Percentiles rank a stretch among this genome's conserved stretches.
Conservation (phyloP, 2,888 invertebrate species). For the Caenorhabditis virilis region DNA sequence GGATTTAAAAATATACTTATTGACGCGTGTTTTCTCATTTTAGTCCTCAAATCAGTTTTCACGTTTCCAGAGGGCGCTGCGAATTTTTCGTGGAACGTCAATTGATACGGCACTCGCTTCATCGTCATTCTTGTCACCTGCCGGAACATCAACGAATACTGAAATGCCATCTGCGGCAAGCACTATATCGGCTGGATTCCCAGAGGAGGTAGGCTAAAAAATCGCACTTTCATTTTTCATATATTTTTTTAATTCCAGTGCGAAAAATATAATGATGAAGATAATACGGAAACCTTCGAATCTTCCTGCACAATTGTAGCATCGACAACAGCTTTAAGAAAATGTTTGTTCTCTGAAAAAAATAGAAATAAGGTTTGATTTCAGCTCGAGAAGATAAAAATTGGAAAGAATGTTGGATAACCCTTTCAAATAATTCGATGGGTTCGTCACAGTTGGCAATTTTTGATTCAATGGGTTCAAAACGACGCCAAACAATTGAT, state of each 20-base stretch:
- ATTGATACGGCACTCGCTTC: slow-evolving; percentile 29
- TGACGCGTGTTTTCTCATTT: background rate
- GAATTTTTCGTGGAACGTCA: slow-evolving; percentile 29
- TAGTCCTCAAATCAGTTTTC: too few relatives aligned
- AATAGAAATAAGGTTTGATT: slow-evolving; percentile 1
- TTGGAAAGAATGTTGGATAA: slow-evolving; percentile 44
- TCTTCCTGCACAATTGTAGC: slow-evolving; percentile 26
- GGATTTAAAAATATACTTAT: background rate
- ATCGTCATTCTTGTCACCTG: slow-evolving; percentile 10
- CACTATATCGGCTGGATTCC: background rate
- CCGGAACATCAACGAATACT: slow-evolving; percentile 21
- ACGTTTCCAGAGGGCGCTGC: too few relatives aligned
- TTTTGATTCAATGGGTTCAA: slow-evolving; percentile 16
- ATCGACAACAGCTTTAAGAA: slow-evolving; percentile 22
- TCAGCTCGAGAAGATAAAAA: slow-evolving; percentile 49
- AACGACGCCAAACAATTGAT: slow-evolving; percentile 22
- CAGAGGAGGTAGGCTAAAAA: too few relatives aligned
- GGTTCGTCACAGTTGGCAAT: slow-evolving; percentile 25
- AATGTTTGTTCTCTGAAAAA: slow-evolving; percentile 16
- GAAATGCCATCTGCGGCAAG: background rate
- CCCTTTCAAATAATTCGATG: slow-evolving; percentile 14
- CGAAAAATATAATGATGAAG: background rate
- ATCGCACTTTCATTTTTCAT: background rate
- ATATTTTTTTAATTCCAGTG: background rate
- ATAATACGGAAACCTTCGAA: slow-evolving; percentile 12